phyloP scores from a whole-genome alignment of 1,140 invertebrate species.

The Odontomachus brunneus region DNA sequence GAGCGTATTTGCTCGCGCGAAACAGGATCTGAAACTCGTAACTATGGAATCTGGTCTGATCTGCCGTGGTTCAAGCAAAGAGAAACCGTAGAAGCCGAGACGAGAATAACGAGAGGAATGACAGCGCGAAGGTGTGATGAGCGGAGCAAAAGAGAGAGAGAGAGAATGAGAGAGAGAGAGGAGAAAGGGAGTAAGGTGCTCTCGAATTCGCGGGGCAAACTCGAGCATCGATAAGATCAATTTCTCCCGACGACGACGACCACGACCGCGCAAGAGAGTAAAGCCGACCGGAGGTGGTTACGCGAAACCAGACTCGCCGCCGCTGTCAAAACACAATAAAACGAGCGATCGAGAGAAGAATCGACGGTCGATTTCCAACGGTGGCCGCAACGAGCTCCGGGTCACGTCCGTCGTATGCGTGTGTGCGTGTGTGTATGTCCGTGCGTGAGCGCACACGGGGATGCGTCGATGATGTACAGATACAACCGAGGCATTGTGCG shows the following conservation, averaged over 20 bases:
- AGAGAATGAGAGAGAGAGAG: no score
- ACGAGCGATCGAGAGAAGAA: slow-evolving; percentile 73
- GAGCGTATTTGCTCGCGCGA: slow-evolving; percentile 32
- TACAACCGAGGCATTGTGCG: slow-evolving; percentile 75
- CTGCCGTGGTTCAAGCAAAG: slow-evolving; percentile 1
- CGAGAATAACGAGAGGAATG: neutral
- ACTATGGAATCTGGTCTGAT: slow-evolving; percentile 73
- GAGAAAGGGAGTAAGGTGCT: neutral
- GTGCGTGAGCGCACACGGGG: neutral
- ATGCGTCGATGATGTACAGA: slow-evolving; percentile 55
- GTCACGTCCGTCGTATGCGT: neutral
- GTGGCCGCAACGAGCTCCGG: slow-evolving; percentile 17
- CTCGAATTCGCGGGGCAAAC: slow-evolving; percentile 42
- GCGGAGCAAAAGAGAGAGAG: no score
- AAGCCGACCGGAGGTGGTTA: slow-evolving; percentile 47
- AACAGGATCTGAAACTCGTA: slow-evolving; percentile 62
- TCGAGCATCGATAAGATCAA: slow-evolving; percentile 61
- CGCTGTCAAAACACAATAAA: slow-evolving; percentile 82
- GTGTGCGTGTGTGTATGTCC: neutral
- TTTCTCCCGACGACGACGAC: slow-evolving; percentile 17
- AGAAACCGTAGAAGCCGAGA: slow-evolving; percentile 36
- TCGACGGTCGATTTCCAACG: slow-evolving; percentile 50
- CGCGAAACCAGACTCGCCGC: slow-evolving; percentile 74
- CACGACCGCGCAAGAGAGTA: slow-evolving; percentile 13
- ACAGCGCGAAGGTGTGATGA: no score